Evolutionary conservation across 64 coral and sea anemone species (phyloP).

Genomic region (Pocillopora verrucosa): DNA sequence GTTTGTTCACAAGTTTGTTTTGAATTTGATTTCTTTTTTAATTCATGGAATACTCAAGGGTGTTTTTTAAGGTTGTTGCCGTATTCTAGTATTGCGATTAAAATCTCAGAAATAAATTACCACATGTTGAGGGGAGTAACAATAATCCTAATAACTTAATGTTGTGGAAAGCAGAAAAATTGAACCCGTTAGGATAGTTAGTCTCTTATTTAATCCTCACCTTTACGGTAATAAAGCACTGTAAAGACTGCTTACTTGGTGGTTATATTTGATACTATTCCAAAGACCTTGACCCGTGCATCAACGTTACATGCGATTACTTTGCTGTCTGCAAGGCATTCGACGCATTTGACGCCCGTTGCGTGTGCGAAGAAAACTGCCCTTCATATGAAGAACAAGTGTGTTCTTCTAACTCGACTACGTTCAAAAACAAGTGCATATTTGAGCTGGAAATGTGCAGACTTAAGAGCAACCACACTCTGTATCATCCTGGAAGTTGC

Average conservation of each 20-base stretch:
- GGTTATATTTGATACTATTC: not conserved
- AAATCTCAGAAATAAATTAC: too few relatives aligned
- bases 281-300: constrained; percentile 74
- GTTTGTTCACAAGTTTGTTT: too few relatives aligned
- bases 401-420: constrained; percentile 59
- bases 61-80: too few relatives aligned
- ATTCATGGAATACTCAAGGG: too few relatives aligned
- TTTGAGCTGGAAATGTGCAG: constrained; percentile 43
- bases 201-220: not conserved
- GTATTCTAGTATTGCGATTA: too few relatives aligned
- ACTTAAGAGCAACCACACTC: constrained; percentile 47
- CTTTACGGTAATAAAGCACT: too few relatives aligned
- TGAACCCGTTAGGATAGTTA: not conserved
- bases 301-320: constrained; percentile 56
- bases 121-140: too few relatives aligned
- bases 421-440: constrained; percentile 64
- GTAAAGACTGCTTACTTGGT: too few relatives aligned
- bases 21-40: too few relatives aligned
- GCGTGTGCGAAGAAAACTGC: constrained; percentile 62
- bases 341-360: constrained; percentile 58
- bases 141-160: too few relatives aligned
- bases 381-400: constrained; percentile 62
- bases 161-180: too few relatives aligned
- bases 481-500: constrained; percentile 68
- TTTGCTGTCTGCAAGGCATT: constrained; percentile 58